Evolutionary conservation across 2,113 vertebrate genomes (phyloP), one percentile per base, ranked within the genome.

Genomic region (Amphiprion ocellaris): DNA sequence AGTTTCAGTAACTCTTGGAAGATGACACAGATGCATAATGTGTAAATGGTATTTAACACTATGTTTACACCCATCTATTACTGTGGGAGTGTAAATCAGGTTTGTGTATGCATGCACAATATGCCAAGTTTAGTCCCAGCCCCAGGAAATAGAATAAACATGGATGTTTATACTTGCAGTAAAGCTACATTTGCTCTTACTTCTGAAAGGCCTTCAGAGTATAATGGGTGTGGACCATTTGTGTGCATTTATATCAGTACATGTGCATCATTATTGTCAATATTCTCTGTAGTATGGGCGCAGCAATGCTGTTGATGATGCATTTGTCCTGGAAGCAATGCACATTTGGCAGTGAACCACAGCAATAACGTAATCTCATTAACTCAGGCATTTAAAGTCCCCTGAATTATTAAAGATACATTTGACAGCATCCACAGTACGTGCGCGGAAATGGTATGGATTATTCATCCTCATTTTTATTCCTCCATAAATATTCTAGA

Each of bases 361-460:
- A 39, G 30, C 44, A 37, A 37, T 23, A 47, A 46, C 19, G n/a
- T 74, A 87, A 82, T 77, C 69, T 65, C 61, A 85, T 84, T 80
- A 89, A 66, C 39, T 55, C 12, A 55, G 47, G 58, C 56, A 77
- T 84, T 88, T 80, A 65, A 80, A 79, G 79, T 69, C 28, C 41
- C 23, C 52, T 78, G 61, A 78, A 84, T 80, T 64, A 84, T 78
- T 84, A 49, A 84, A 65, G 28, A 79, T 44, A 70, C 41, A 75
- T 82, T 73, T 79, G 62, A 74, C 60, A 68, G 78, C 49, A 61
- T 61, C 19, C 11, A 28, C 41, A 11, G 28, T 28, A 70, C 11
- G 33, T 82, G 71, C 63, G 19, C 47, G 14, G 33, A 86, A 89
- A 79, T 1, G 1, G 23, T 54, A 74, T 71, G 65, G 44, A 56